phyloP scores from a whole-genome alignment of 1,140 invertebrate genomes.

The Diachasmimorpha longicaudata region DNA sequence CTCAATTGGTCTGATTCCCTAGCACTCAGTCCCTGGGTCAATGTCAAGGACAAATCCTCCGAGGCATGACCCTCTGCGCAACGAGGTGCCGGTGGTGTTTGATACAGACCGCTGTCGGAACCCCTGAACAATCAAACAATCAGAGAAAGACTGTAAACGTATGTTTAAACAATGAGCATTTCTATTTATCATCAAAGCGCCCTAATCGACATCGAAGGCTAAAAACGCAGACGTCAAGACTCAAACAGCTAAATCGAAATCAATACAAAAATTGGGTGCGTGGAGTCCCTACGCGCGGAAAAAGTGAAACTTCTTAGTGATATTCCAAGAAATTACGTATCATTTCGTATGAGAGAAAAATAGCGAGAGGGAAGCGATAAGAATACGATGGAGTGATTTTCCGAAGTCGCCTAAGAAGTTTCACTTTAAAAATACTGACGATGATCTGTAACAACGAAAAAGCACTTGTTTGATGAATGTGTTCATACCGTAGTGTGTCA shows the following conservation, averaged over 20 bases:
- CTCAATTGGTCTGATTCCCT: conserved; percentile 65
- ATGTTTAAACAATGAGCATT: too few species aligned
- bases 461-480: background rate
- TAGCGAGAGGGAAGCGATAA: too few species aligned
- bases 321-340: too few species aligned
- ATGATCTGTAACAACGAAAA: background rate
- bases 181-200: background rate
- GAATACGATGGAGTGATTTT: too few species aligned
- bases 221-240: background rate
- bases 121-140: conserved; percentile 56
- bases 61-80: conserved; percentile 63
- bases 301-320: too few species aligned
- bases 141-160: too few species aligned
- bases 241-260: background rate
- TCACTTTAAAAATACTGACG: too few species aligned
- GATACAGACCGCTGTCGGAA: conserved; percentile 66
- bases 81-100: conserved; percentile 64
- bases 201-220: background rate
- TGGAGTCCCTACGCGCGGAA: too few species aligned
- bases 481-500: conserved; percentile 57
- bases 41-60: conserved; percentile 64
- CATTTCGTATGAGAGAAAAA: too few species aligned
- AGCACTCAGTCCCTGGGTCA: conserved; percentile 51
- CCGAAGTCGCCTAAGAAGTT: too few species aligned
- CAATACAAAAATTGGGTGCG: background rate